Base-by-base conservation (phyloP, 2,113 vertebrate genomes). In the Amphiprion percula region DNA sequence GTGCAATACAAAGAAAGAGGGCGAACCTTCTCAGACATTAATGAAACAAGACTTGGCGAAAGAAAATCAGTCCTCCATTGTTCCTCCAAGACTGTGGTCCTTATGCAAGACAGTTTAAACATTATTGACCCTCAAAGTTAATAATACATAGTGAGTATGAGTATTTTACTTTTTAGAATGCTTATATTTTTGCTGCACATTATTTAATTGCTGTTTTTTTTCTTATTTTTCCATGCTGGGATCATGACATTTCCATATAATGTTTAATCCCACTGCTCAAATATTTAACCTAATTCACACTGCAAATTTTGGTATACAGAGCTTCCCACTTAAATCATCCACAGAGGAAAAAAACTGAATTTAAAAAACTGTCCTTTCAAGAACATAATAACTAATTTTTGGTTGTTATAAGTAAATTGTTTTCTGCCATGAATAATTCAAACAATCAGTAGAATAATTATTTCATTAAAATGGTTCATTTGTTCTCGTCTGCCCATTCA, bases 391-490 rank as follows among this genome's bases (percentile, higher is more conserved):
- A 74, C 49, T 30, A 2, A 84, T 85, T 85, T 88, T 79, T 59
- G 68, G 46, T 87, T 72, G 67, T 72, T 82, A 71, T 68, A 87
- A 84, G 80, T 69, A 62, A 82, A 88, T 87, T 81, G 62, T 83
- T 83, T 87, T 76, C 71, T 49, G 55, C 83, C 70, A n/a, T 87
- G 75, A 75, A 79, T 91, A 88, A 88, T 90, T 93, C n/a, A 37
- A 76, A 90, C 81, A 76, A 80, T 92, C 79, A 82, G 76, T 59
- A 26, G 66, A 85, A 80, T 81, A 77, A 86, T 90, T 83, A 81
- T 92, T 93, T 89, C 77, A 90, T 88, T 87, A 87, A 87, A 90
- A 87, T 62, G 74, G 74, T 87, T 92, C 68, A 93, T 92, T 92
- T 94, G 83, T 86, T 79, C 83, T 80, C 10, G 46, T 75, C 78